phyloP scores from a whole-genome alignment of 2,888 invertebrate species.

The Scotopteryx bipunctaria region DNA sequence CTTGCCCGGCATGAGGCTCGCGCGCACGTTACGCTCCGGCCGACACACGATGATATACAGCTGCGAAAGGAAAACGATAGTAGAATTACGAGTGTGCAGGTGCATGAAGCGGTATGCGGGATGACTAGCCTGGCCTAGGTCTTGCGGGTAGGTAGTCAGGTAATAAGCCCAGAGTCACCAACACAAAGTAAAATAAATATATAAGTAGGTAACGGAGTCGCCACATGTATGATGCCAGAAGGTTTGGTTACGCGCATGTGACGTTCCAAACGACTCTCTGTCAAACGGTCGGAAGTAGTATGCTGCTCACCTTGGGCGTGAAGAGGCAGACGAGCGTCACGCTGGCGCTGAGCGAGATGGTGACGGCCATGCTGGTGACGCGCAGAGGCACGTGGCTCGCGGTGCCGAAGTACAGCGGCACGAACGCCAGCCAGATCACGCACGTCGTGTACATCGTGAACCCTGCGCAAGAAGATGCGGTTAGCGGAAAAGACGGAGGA shows the following conservation, averaged over 20 bases:
- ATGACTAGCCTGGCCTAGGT: too few species aligned
- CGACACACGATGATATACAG: slow-evolving; percentile 68
- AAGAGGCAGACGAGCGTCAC: slow-evolving; percentile 97
- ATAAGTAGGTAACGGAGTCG: too few species aligned
- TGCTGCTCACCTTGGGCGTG: slow-evolving; percentile 94
- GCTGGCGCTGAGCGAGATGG: slow-evolving; percentile 96
- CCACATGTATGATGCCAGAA: too few species aligned
- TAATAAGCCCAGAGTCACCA: too few species aligned
- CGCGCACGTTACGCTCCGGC: slow-evolving; percentile 72
- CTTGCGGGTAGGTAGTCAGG: too few species aligned
- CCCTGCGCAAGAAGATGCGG: slow-evolving; percentile 84
- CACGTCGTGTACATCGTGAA: slow-evolving; percentile 99
- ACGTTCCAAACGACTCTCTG: too few species aligned
- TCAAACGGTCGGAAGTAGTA: too few species aligned
- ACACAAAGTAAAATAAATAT: too few species aligned
- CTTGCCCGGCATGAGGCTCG: slow-evolving; percentile 58
- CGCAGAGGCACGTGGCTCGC: slow-evolving; percentile 95
- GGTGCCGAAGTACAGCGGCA: slow-evolving; percentile 98
- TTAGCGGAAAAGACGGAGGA: too few species aligned
- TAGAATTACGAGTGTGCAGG: too few species aligned
- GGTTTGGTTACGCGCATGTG: too few species aligned
- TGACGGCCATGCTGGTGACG: slow-evolving; percentile 97
- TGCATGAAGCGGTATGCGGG: too few species aligned
- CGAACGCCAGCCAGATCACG: slow-evolving; percentile 98
- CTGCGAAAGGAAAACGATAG: slow-evolving; percentile 41